Evolutionary conservation across 2,888 invertebrate genomes (phyloP).

Genomic region (Andrena bicolor): DNA sequence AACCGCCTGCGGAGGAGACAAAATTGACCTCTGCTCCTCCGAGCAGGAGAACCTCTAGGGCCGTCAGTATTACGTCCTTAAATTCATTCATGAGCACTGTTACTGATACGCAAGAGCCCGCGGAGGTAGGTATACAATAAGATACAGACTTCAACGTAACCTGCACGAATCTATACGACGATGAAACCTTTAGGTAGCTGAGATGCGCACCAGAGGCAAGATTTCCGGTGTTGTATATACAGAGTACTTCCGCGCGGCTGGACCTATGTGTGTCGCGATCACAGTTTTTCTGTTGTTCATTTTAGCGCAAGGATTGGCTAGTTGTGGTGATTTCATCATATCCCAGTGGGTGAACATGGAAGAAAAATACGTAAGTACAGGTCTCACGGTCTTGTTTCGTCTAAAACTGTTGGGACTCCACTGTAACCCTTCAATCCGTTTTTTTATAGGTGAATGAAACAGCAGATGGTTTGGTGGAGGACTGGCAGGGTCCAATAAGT

Average conservation of each 20-base stretch:
- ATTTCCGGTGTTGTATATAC: conserved; percentile 88
- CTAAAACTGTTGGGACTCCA: not conserved
- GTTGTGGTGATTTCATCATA: conserved; percentile 92
- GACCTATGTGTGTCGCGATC: conserved; percentile 88
- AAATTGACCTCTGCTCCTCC: conserved; percentile 68
- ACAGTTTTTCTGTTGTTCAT: conserved; percentile 88
- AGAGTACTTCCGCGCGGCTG: conserved; percentile 90
- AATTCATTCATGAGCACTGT: conserved; percentile 79
- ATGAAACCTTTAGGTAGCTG: conserved; percentile 70
- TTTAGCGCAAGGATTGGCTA: conserved; percentile 90
- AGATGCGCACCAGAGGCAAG: conserved; percentile 86
- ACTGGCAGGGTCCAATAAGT: conserved; percentile 71
- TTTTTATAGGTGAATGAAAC: conserved; percentile 49
- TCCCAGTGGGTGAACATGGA: conserved; percentile 88
- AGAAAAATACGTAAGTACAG: conserved; percentile 67
- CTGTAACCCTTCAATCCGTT: not conserved
- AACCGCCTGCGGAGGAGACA: conserved; percentile 82
- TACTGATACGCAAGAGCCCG: conserved; percentile 72
- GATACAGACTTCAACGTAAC: no score
- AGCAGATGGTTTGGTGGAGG: rapidly evolving
- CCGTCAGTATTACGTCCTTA: conserved; percentile 79
- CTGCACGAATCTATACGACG: not conserved
- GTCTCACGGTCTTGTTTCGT: not conserved
- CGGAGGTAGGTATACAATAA: conserved; percentile 68
- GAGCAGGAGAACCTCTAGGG: conserved; percentile 79